Evolutionary conservation across 2,113 vertebrate genomes (phyloP), one percentile per base, ranked within the genome.

Genomic region (Synodontis membranacea): DNA sequence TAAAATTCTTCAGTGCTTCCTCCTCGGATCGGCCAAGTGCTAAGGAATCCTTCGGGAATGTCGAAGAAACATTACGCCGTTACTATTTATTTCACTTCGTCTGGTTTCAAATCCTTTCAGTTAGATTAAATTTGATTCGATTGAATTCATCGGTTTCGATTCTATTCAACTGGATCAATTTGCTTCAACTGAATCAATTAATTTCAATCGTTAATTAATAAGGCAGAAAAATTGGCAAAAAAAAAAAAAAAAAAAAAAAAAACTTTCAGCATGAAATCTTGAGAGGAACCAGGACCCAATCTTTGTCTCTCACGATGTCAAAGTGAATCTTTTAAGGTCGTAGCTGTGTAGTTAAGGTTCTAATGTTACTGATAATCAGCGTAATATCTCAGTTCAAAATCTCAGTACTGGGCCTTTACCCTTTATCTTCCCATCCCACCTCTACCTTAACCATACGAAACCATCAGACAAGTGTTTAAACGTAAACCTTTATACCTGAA

Each of bases 1-100:
- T 97, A 92, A 99, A 99, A 88, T 97, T 98, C 92, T 99, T 99
- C 86, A 99, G 93, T 0, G 98, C 98, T 75, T 99, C 98, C 3
- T 99, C 97, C 6, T 99, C 98, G 0, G 96, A 95, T 89, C 97
- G 99, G 6, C 97, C 97, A 82, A 99, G 91, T 28, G 98, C 97
- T 75, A 99, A 92, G 3, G 98, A 98, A 89, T 99, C 98, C 98
- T 99, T 93, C 0, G 68, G 87, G 75, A 86, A 84, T 70, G 64
- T 82, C 74, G 28, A 39, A 60, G 11, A 46, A 56, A 46, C 42
- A 75, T 75, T 31, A 25, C 37, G 21, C 3, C 0, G 17, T 48
- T 72, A 56, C 19, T 1, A 58, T 48, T 74, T 11, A 74, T 46
- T 74, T 50, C 31, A 66, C 10, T 60, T 2, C 42, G 4, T 5